These are phyloP conservation scores for Alethe diademata DNA, from an alignment of 2,113 vertebrate species.

Conservation along the genomic window DNA sequence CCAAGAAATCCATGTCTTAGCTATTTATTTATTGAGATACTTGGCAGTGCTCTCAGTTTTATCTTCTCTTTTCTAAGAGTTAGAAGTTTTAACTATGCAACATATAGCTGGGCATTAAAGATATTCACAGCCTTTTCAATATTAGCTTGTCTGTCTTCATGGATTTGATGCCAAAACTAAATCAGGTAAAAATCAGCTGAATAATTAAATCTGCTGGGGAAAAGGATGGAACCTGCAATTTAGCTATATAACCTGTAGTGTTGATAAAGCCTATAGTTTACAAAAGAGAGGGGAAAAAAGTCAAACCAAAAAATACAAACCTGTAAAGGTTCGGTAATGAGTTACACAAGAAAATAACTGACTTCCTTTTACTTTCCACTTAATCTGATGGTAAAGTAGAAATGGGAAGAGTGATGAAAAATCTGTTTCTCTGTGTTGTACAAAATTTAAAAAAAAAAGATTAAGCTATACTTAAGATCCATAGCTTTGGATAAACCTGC, in stretches of 20 bases:
- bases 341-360: background rate
- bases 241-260: background rate
- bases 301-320: background rate
- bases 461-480: background rate
- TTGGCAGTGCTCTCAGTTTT: background rate
- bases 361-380: background rate
- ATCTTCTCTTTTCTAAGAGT: background rate
- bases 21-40: background rate
- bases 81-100: background rate
- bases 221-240: background rate
- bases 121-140: background rate
- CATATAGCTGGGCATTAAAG: background rate
- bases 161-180: background rate
- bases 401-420: background rate
- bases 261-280: background rate
- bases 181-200: background rate
- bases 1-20: background rate
- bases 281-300: background rate
- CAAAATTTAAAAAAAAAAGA: background rate
- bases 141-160: background rate
- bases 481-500: background rate
- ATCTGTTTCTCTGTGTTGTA: background rate
- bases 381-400: background rate
- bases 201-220: background rate
- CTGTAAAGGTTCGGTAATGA: background rate